Percentiles rank a stretch among this genome's conserved stretches.
These are phyloP conservation scores for Spialia ferax DNA, from an alignment of 2,888 invertebrate species.

Conservation along the genomic window DNA sequence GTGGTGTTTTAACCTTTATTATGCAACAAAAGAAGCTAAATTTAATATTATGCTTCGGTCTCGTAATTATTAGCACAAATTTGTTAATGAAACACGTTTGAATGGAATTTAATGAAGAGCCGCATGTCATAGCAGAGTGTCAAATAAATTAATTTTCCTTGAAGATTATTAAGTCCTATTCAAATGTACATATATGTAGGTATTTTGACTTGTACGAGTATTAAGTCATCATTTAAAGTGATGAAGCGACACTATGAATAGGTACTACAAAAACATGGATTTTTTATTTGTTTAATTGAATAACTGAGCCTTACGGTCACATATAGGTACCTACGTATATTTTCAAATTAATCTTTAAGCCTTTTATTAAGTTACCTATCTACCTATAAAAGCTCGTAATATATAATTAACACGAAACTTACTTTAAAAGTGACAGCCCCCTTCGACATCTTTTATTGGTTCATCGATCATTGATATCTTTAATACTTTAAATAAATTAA, in stretches of 20 bases:
- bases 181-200: slow-evolving; percentile 2
- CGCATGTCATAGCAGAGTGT: slow-evolving; percentile 41
- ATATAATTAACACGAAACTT: too few species aligned
- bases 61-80: slow-evolving; percentile 35
- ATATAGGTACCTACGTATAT: too few species aligned
- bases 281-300: neutral
- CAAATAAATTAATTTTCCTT: slow-evolving; percentile 19
- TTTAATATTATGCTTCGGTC: slow-evolving; percentile 2
- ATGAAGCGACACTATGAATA: neutral
- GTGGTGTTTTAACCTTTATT: too few species aligned
- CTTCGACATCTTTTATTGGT: too few species aligned
- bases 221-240: neutral
- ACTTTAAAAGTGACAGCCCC: too few species aligned
- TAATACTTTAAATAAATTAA: too few species aligned
- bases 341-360: too few species aligned
- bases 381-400: too few species aligned
- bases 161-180: slow-evolving; percentile 7
- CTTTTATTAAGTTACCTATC: too few species aligned
- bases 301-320: neutral
- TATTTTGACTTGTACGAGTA: slow-evolving; percentile 1
- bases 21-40: too few species aligned
- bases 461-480: too few species aligned
- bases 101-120: slow-evolving; percentile 55
- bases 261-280: neutral
- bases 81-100: slow-evolving; percentile 53